Percentiles rank a stretch among this genome's conserved stretches.
Evolutionary conservation across 2,113 vertebrate species (phyloP).

Genomic region (Leptocoma aspasia): DNA sequence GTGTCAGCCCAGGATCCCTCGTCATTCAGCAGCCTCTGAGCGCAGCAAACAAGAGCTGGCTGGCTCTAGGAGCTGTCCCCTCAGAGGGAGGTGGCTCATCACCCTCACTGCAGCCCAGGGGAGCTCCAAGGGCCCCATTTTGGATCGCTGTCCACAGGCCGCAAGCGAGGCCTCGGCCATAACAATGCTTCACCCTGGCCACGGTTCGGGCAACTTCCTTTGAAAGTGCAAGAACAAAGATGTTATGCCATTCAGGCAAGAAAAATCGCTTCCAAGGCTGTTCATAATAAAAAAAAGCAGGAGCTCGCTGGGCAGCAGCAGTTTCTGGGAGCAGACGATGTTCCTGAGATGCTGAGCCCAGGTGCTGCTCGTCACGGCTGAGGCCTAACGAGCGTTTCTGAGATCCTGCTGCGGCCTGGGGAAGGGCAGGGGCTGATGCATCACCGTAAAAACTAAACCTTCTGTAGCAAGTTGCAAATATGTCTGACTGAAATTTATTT

Average conservation of each 20-base stretch:
- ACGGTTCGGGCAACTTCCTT: background rate
- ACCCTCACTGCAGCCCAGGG: background rate
- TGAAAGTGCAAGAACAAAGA: too few species aligned
- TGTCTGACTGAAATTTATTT: background rate
- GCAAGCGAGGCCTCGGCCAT: accelerated
- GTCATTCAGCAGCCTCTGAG: accelerated
- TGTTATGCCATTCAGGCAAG: too few species aligned
- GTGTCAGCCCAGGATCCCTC: accelerated
- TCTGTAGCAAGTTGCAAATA: background rate
- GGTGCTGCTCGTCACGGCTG: background rate
- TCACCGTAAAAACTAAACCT: background rate
- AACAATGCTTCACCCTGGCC: background rate
- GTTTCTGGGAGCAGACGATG: background rate
- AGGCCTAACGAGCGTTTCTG: background rate
- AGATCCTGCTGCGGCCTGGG: accelerated
- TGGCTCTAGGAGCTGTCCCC: background rate
- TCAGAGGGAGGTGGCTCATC: background rate
- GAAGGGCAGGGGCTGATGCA: accelerated
- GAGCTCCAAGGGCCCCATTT: background rate
- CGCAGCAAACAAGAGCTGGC: accelerated
- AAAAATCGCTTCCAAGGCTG: too few species aligned
- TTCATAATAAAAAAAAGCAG: too few species aligned
- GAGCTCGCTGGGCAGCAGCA: background rate
- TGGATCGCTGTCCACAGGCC: accelerated
- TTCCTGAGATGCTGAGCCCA: background rate